These are phyloP conservation scores for Myiozetetes cayanensis DNA, from an alignment of 2,113 vertebrate genomes.

Conservation along the genomic window DNA sequence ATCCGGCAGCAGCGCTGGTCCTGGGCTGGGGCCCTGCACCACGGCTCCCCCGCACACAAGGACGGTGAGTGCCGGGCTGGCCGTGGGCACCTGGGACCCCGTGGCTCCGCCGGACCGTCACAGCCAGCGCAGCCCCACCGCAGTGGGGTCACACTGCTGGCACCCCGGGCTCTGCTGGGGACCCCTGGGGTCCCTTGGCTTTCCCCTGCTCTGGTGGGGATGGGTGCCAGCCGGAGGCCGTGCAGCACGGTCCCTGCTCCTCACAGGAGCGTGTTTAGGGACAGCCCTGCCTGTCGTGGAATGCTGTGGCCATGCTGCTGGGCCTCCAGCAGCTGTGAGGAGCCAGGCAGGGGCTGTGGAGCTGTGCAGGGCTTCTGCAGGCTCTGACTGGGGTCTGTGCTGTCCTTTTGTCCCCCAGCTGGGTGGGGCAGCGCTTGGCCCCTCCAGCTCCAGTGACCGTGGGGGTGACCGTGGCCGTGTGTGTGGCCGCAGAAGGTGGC, in stretches of 20 bases:
- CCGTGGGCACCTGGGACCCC: background rate
- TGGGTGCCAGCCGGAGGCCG: background rate
- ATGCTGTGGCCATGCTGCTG: accelerated
- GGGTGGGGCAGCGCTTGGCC: background rate
- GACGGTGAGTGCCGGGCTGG: constrained; percentile 46
- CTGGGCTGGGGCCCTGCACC: constrained; percentile 89
- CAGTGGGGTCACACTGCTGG: accelerated
- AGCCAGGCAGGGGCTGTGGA: background rate
- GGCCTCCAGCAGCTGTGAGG: background rate
- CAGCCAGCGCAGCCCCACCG: background rate
- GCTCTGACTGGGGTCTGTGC: background rate
- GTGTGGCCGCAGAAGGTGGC: background rate
- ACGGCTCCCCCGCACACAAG: constrained; percentile 83
- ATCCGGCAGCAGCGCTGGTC: constrained; percentile 97
- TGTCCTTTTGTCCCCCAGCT: background rate
- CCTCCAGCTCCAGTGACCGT: background rate
- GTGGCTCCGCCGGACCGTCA: background rate
- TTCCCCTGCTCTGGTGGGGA: background rate
- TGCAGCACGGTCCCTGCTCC: background rate
- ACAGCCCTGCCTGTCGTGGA: background rate
- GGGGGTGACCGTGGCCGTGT: accelerated
- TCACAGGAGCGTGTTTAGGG: constrained; percentile 55
- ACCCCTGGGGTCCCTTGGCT: accelerated
- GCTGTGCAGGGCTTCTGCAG: accelerated
- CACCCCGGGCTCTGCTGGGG: background rate